Percentiles rank a stretch among this genome's conserved stretches.
phyloP scores from a whole-genome alignment of 2,113 vertebrate genomes.

The human (Homo sapiens) region GRCh38 chrX:43129001-43129500 shows the following conservation, averaged over 20 bases:
- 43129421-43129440: constrained; percentile 23
- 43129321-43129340: background rate
- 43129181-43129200: constrained; percentile 41
- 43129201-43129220: constrained; percentile 33
- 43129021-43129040: constrained; percentile 51
- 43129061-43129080: constrained; percentile 40
- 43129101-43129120: background rate
- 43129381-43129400: background rate
- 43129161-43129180: constrained; percentile 44
- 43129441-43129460: background rate
- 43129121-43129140: background rate
- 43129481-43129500: background rate
- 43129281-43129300: constrained; percentile 1
- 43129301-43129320: constrained; percentile 6
- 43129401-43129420: constrained; percentile 11
- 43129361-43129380: constrained; percentile 21
- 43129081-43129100: constrained; percentile 40
- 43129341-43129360: background rate
- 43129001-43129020: background rate
- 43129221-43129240: background rate
- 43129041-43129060: background rate
- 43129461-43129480: background rate
- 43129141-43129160: constrained; percentile 15
- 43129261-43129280: constrained; percentile 7
- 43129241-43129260: constrained; percentile 5